Percentiles rank a stretch among this genome's conserved stretches.
phyloP scores from a whole-genome alignment of 2,797 vertebrate genomes.

The Anguilla marmorata region DNA sequence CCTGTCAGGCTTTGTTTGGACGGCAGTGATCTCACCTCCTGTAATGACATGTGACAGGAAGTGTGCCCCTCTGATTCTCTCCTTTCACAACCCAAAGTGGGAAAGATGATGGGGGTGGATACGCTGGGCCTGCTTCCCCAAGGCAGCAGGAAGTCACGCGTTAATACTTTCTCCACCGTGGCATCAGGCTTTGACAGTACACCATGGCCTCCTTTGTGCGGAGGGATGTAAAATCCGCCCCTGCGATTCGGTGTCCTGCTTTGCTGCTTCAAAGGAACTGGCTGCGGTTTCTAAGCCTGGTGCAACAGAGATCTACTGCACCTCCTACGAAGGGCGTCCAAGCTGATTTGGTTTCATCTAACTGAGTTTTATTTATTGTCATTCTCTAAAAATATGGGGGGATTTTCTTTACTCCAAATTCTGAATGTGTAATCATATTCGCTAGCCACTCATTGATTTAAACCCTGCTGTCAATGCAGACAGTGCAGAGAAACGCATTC shows the following conservation, averaged over 20 bases:
- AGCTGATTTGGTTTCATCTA: not conserved
- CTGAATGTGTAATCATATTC: not conserved
- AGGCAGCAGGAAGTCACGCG: conserved; percentile 13
- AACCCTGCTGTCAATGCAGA: not conserved
- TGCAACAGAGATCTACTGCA: not conserved
- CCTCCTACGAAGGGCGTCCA: not conserved
- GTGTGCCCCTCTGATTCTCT: conserved; percentile 43
- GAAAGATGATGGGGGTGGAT: conserved; percentile 29
- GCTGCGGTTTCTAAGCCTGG: not conserved
- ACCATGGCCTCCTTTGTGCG: not conserved
- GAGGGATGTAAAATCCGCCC: not conserved
- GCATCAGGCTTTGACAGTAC: not conserved
- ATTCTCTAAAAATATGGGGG: not conserved
- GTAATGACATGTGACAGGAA: conserved; percentile 70
- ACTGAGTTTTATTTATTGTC: not conserved
- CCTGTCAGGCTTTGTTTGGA: conserved; percentile 63
- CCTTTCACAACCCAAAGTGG: conserved; percentile 43
- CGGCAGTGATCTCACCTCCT: conserved; percentile 24
- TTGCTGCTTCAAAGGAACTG: not conserved
- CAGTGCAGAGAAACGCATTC: not conserved
- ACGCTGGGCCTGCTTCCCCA: not conserved
- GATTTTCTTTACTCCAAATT: not conserved
- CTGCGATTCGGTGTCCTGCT: not conserved
- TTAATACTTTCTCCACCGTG: not conserved
- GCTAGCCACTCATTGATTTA: not conserved